phyloP scores from a whole-genome alignment of 2,888 invertebrate genomes.

The Pimpla rufipes region DNA sequence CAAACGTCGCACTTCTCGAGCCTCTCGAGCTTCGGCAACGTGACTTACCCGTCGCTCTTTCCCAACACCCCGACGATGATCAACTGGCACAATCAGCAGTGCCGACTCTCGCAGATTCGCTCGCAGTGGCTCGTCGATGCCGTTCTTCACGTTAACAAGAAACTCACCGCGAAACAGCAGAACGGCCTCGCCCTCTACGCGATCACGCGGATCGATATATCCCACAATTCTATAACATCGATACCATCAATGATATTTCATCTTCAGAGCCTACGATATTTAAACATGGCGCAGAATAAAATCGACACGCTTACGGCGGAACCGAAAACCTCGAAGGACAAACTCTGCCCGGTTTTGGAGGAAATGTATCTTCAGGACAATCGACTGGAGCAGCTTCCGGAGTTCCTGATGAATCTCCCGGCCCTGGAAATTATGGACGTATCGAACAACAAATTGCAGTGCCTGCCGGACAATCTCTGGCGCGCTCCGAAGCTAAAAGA shows the following conservation, averaged over 20 bases:
- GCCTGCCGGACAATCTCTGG: slow-evolving; percentile 95
- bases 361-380: slow-evolving; percentile 97
- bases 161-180: slow-evolving; percentile 88
- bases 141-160: slow-evolving; percentile 93
- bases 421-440: slow-evolving; percentile 93
- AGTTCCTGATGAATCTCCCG: slow-evolving; percentile 93
- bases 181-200: slow-evolving; percentile 94
- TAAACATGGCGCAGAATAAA: slow-evolving; percentile 96
- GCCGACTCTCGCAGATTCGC: slow-evolving; percentile 90
- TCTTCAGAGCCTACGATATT: slow-evolving; percentile 92
- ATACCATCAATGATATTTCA: slow-evolving; percentile 94
- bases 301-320: slow-evolving; percentile 89
- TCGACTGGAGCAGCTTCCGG: slow-evolving; percentile 93
- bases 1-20: slow-evolving; percentile 87
- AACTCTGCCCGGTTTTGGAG: slow-evolving; percentile 93
- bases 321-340: slow-evolving; percentile 83
- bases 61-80: slow-evolving; percentile 95
- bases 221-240: slow-evolving; percentile 93
- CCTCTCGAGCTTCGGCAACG: slow-evolving; percentile 86
- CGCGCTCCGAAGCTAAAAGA: slow-evolving; percentile 94
- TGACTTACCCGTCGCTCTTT: slow-evolving; percentile 93
- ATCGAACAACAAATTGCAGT: slow-evolving; percentile 96
- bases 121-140: slow-evolving; percentile 95
- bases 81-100: slow-evolving; percentile 95
- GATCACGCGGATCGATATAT: slow-evolving; percentile 96